Percentiles rank a stretch among this genome's conserved stretches.
Conservation (phyloP, 1,140 invertebrate genomes). For the Eumeta japonica region DNA sequence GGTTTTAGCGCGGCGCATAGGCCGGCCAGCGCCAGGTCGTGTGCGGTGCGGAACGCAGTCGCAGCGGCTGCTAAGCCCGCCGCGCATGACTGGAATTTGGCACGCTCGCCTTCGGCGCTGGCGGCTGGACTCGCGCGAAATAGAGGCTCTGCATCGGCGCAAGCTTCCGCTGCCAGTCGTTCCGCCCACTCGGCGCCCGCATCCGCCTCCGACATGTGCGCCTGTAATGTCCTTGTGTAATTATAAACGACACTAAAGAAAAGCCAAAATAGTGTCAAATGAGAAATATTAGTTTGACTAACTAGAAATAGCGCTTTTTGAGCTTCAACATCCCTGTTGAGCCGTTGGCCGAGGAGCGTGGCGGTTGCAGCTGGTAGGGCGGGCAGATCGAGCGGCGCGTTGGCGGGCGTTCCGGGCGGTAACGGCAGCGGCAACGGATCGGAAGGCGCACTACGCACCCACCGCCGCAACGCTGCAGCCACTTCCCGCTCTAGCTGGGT, state of each 20-base stretch:
- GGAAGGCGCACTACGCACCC: constrained; percentile 81
- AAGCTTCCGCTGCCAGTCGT: constrained; percentile 30
- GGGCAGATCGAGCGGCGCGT: constrained; percentile 80
- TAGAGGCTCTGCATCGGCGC: constrained; percentile 16
- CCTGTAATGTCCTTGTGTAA: constrained; percentile 60
- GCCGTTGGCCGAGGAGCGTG: constrained; percentile 73
- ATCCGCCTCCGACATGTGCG: constrained; percentile 93
- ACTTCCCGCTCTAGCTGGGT: constrained; percentile 87
- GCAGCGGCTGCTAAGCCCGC: constrained; percentile 25
- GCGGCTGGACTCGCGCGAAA: constrained; percentile 5
- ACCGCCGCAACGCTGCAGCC: constrained; percentile 71
- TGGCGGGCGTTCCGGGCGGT: constrained; percentile 78
- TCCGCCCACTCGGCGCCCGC: constrained; percentile 87
- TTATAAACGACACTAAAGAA: too few relatives aligned
- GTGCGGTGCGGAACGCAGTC: constrained; percentile 24
- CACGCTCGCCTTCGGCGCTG: constrained; percentile 10
- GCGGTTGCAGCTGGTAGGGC: too few relatives aligned
- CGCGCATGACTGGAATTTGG: constrained; percentile 29
- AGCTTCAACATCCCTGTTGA: constrained; percentile 81
- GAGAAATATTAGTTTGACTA: constrained; percentile 21
- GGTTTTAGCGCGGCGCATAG: constrained; percentile 22
- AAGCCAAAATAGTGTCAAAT: too few relatives aligned
- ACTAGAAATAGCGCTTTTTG: constrained; percentile 71
- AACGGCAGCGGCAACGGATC: constrained; percentile 79
- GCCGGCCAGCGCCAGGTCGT: constrained; percentile 18